Percentiles rank a stretch among this genome's conserved stretches.
Evolutionary conservation across 2,888 invertebrate species (phyloP).

Genomic region (Drosophila kokeensis): DNA sequence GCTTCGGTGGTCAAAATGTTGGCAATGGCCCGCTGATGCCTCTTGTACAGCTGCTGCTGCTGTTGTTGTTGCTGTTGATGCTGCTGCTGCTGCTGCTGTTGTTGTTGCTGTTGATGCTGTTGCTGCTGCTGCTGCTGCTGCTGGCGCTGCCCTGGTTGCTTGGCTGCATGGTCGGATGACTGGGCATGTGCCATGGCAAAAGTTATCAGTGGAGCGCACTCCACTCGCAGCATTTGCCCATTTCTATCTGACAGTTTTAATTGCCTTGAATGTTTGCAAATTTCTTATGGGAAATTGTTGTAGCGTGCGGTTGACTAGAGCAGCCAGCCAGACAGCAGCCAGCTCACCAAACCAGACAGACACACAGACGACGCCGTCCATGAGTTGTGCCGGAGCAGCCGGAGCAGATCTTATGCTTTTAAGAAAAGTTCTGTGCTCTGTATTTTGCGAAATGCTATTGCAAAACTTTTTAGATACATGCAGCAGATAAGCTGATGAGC

Average conservation of each 20-base stretch:
- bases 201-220: constrained; percentile 66
- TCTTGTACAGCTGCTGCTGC: constrained; percentile 7
- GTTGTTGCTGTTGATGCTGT: too few relatives aligned
- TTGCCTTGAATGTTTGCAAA: constrained; percentile 79
- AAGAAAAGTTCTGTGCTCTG: constrained; percentile 57
- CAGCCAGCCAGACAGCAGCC: constrained; percentile 35
- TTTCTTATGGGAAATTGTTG: constrained; percentile 72
- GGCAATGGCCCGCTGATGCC: constrained; percentile 68
- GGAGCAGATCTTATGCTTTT: constrained; percentile 60
- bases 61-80: constrained; percentile 1
- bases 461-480: constrained; percentile 75
- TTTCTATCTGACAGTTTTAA: constrained; percentile 75
- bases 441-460: constrained; percentile 67
- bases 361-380: constrained; percentile 49
- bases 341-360: constrained; percentile 24
- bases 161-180: constrained; percentile 17
- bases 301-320: constrained; percentile 70
- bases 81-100: constrained; percentile 5
- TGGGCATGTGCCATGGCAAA: constrained; percentile 73
- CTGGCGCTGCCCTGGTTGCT: constrained; percentile 6
- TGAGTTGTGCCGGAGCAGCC: constrained; percentile 24
- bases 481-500: constrained; percentile 63
- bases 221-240: constrained; percentile 34
- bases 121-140: constrained; percentile 6
- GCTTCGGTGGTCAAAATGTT: constrained; percentile 68